A percentile compares a stretch with the other conserved stretches of the same genome.
Conservation (phyloP, 2,113 vertebrate species). For the Athene cunicularia region DNA sequence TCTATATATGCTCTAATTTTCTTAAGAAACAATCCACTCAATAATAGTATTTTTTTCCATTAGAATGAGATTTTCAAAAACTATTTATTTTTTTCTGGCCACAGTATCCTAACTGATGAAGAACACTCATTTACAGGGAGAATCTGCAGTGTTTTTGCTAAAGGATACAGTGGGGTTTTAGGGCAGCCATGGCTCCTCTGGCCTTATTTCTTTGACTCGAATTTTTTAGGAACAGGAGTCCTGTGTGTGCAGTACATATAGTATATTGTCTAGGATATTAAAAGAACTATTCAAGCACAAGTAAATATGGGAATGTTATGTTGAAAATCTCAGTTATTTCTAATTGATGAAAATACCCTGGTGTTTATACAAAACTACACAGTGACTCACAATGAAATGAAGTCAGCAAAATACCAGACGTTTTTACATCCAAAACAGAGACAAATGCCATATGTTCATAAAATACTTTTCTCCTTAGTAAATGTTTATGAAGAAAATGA, state of each 20-base stretch:
- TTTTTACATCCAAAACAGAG: constrained; percentile 83
- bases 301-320: constrained; percentile 61
- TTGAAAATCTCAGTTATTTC: constrained; percentile 78
- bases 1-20: neutral
- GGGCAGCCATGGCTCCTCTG: neutral
- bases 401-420: constrained; percentile 82
- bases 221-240: neutral
- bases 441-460: constrained; percentile 82
- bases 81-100: neutral
- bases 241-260: neutral
- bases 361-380: constrained; percentile 79
- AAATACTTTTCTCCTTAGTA: constrained; percentile 81
- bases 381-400: constrained; percentile 81
- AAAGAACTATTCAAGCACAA: constrained; percentile 24
- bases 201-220: neutral
- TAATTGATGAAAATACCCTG: constrained; percentile 80
- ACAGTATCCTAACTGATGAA: neutral
- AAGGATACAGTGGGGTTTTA: neutral
- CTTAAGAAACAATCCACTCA: neutral
- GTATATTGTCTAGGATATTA: constrained; percentile 8
- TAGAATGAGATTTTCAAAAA: neutral
- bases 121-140: neutral
- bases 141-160: neutral
- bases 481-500: constrained; percentile 77
- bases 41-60: neutral